Evolutionary conservation across 2,888 invertebrate species (phyloP), one percentile per base, ranked within the genome.

Genomic region (Alcis repandata): DNA sequence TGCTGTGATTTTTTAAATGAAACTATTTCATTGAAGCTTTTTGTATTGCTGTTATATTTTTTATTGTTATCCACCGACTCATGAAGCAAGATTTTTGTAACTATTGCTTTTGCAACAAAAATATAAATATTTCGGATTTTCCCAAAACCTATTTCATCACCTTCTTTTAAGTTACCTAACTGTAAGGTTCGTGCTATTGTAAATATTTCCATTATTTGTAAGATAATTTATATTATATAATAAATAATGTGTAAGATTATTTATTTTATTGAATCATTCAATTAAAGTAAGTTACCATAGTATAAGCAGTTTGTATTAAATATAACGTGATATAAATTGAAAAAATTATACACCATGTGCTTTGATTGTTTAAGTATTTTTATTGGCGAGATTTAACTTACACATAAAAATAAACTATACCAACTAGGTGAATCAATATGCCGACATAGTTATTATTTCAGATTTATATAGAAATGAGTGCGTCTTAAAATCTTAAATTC

Each of bases 131-230:
- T 38, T 33, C 52, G 43, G 22, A 43, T 53, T 49, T 61, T 64
- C 19, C 40, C 33, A 48, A 9, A 41, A 22, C 40, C 2, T 17
- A 46, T 57, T 65, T 63, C 36, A 51, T 43, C n/a, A 33, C 15
- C 13, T 52, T n/a, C n/a, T n/a, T n/a, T 51, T 63, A 59, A 20
- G 64, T 58, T 45, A 63, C 57, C 67, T 70, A 72, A 53, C 64
- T 56, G 57, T 66, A 52, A 75, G 79, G 80, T 79, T 85, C 85
- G 83, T 79, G 79, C 83, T 85, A 76, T 87, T 90, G 89, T 90
- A 89, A 82, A 88, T 90, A 88, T 77, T 77, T 74, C 74, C 73
- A 45, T 57, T 78, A 78, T 73, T 78, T 76, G 60, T 84, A 82
- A 82, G 1, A 76, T 85, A 82, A 86, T 84, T 85, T 85, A 82